Base-by-base conservation (phyloP, 1,140 invertebrate species). In the Drosophila sechellia region DNA sequence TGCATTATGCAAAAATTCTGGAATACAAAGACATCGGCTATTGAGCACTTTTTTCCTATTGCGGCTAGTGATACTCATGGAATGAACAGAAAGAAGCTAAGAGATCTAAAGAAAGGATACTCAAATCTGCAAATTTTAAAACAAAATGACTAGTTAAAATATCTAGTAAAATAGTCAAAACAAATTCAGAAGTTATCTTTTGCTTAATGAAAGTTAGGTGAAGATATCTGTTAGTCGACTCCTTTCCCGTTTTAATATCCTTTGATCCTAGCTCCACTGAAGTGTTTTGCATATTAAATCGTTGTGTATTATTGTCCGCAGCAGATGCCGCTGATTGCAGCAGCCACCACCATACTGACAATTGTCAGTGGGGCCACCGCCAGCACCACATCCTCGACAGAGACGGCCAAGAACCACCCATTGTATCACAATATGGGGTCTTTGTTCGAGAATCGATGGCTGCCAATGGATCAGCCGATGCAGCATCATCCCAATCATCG, bases 361-460 rank as follows among this genome's bases (percentile, higher is more conserved):
- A 68, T 81, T 60, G 78, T 63, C 37, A 46, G 69, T 46, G 71
- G 57, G 4, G 43, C 69, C 37, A 42, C 12, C 37, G 37, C 37
- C 37, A 13, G 11, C 35, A 37, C 4, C 37, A 8, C 27, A 40
- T 31, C 31, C 31, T 27, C 11, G 57, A 4, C 46, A 8, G 45
- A 75, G 22, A 60, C 59, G 22, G 34, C 69, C 8, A 35, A 45
- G 56, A 57, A 56, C 35, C 52, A 63, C 22, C 40, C 75, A 39
- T 31, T 57, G 20, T 59, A 54, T 58, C 76, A 77, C 42, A 69
- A 68, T 39, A 68, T 56, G 77, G 52, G 73, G 13, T 31, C 73
- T 5, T 46, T 76, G 39, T 77, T 84, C 46, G 85, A 79, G 50
- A 84, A 89, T 69, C 84, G 73, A 37, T 89, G 84, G 84, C 68